Percentiles rank a stretch among this genome's conserved stretches.
phyloP scores from a whole-genome alignment of 2,888 invertebrate genomes.

The Dichetophora obliterata region DNA sequence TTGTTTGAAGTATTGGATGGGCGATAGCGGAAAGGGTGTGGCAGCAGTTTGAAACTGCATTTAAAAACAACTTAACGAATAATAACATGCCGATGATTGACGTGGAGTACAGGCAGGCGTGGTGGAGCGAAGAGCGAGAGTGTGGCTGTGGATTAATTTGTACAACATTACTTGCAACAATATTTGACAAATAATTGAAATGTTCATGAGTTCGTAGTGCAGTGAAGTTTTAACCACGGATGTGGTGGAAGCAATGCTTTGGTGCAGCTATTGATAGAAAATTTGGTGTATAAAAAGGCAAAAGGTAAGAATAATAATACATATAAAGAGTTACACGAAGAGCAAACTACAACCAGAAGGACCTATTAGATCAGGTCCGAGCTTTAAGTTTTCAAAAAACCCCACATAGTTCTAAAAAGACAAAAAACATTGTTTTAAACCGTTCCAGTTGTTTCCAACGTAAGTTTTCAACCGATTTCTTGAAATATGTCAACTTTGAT shows the following conservation, averaged over 20 bases:
- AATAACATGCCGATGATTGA: background rate
- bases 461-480: too few relatives aligned
- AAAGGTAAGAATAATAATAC: conserved; percentile 13
- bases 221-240: background rate
- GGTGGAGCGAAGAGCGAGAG: background rate
- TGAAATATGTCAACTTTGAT: too few relatives aligned
- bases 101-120: background rate
- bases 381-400: too few relatives aligned
- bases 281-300: background rate
- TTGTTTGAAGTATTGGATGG: conserved; percentile 38
- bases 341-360: too few relatives aligned
- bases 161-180: conserved; percentile 47
- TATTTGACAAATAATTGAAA: conserved; percentile 46
- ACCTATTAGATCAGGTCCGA: too few relatives aligned
- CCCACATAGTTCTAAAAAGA: too few relatives aligned
- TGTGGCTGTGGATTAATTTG: conserved; percentile 42
- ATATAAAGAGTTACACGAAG: background rate
- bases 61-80: conserved; percentile 18
- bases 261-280: background rate
- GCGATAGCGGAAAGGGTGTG: background rate
- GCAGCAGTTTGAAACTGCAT: conserved; percentile 22
- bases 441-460: too few relatives aligned
- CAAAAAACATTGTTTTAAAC: too few relatives aligned
- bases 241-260: background rate
- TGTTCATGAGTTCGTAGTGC: background rate